phyloP scores from a whole-genome alignment of 2,797 vertebrate species.

The Poecile montanus region DNA sequence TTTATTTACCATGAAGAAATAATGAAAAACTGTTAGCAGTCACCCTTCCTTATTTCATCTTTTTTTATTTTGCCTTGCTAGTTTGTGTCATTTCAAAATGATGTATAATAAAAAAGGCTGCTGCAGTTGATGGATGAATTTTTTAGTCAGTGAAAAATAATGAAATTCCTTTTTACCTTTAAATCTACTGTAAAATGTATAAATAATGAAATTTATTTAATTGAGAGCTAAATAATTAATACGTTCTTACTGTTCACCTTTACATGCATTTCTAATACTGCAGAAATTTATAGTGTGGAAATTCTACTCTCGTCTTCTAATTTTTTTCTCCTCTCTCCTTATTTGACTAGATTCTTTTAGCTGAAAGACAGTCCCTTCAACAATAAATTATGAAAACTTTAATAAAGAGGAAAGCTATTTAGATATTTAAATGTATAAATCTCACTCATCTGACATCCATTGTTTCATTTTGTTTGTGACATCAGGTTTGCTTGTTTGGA shows the following conservation, averaged over 20 bases:
- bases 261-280: not conserved
- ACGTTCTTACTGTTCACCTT: conserved; percentile 19
- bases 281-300: not conserved
- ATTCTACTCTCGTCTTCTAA: not conserved
- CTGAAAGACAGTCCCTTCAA: conserved; percentile 18
- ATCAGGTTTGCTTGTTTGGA: conserved; percentile 53
- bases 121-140: not conserved
- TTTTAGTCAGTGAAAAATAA: not conserved
- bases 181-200: conserved; percentile 6
- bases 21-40: not conserved
- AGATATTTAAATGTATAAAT: conserved; percentile 63
- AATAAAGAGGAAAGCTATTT: conserved; percentile 51
- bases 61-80: not conserved
- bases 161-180: not conserved
- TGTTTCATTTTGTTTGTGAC: conserved; percentile 58
- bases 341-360: conserved; percentile 29
- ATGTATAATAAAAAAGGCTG: not conserved
- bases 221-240: conserved; percentile 50
- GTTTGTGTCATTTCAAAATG: not conserved
- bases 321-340: not conserved
- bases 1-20: not conserved
- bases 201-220: conserved; percentile 57
- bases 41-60: not conserved
- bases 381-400: conserved; percentile 62
- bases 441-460: not conserved